Evolutionary conservation across 2,888 invertebrate genomes (phyloP).

Genomic region (Agonopterix heracliana): DNA sequence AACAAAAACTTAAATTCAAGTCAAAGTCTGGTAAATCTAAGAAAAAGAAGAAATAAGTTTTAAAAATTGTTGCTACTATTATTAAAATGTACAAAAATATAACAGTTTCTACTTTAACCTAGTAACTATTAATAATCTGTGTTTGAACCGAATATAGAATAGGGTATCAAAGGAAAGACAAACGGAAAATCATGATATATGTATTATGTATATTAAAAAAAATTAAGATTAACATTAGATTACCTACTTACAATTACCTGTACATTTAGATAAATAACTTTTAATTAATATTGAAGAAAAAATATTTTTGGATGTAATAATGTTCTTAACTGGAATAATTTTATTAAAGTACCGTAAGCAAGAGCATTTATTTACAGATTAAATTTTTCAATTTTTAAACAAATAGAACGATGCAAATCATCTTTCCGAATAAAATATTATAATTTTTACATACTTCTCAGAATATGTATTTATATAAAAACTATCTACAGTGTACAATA

Average conservation of each 20-base stretch:
- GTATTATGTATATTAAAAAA: slow-evolving; percentile 62
- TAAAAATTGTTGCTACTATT: not conserved
- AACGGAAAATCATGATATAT: slow-evolving; percentile 61
- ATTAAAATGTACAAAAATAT: too few relatives aligned
- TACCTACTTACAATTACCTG: slow-evolving; percentile 71
- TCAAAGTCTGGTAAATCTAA: slow-evolving; percentile 54
- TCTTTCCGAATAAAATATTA: slow-evolving; percentile 35
- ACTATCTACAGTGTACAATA: slow-evolving; percentile 36
- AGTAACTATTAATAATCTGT: too few relatives aligned
- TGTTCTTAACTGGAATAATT: slow-evolving; percentile 35
- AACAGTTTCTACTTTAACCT: too few relatives aligned
- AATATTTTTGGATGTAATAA: slow-evolving; percentile 39
- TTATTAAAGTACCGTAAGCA: slow-evolving; percentile 29
- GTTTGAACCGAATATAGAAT: not conserved
- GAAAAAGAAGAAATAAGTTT: slow-evolving; percentile 17
- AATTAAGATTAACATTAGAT: slow-evolving; percentile 66
- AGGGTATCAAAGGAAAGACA: slow-evolving; percentile 21
- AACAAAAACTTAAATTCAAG: slow-evolving; percentile 66
- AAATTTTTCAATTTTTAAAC: slow-evolving; percentile 31
- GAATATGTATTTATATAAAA: slow-evolving; percentile 27
- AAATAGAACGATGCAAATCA: slow-evolving; percentile 32
- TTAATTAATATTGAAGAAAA: slow-evolving; percentile 48
- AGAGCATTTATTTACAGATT: slow-evolving; percentile 55
- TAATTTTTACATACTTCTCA: slow-evolving; percentile 50
- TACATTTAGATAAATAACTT: slow-evolving; percentile 67